These are phyloP conservation scores for Ochotona curzoniae DNA, from an alignment of 2,113 vertebrate species.

Conservation along the genomic window DNA sequence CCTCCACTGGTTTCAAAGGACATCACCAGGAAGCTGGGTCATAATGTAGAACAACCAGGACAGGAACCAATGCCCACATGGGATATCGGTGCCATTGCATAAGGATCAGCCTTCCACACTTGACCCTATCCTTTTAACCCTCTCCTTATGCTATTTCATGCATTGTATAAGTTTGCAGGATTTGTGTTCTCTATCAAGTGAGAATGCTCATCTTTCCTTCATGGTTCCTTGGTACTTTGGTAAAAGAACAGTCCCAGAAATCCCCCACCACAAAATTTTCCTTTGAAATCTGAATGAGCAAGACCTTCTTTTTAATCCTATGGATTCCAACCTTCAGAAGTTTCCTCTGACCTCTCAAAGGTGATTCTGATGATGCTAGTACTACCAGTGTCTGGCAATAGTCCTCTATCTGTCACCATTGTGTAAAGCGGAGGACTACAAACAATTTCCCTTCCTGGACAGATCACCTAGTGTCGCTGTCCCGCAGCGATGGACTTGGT, in stretches of 20 bases:
- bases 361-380: not conserved
- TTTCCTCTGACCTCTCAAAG: not conserved
- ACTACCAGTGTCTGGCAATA: not conserved
- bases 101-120: too few relatives aligned
- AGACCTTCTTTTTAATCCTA: not conserved
- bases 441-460: not conserved
- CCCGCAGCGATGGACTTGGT: too few relatives aligned
- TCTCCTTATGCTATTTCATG: not conserved
- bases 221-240: not conserved
- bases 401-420: not conserved
- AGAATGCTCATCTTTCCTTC: not conserved
- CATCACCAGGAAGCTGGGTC: too few relatives aligned
- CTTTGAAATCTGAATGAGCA: fast-evolving
- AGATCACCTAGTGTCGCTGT: too few relatives aligned
- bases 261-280: not conserved
- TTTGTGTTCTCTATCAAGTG: not conserved
- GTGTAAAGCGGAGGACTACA: not conserved
- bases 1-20: too few relatives aligned
- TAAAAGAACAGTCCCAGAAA: not conserved
- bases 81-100: too few relatives aligned
- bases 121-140: not conserved
- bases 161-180: not conserved
- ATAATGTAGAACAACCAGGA: too few relatives aligned
- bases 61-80: too few relatives aligned
- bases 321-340: not conserved